Evolutionary conservation across 2,113 vertebrate species (phyloP), one percentile per base, ranked within the genome.

Genomic region (Myxocyprinus asiaticus): DNA sequence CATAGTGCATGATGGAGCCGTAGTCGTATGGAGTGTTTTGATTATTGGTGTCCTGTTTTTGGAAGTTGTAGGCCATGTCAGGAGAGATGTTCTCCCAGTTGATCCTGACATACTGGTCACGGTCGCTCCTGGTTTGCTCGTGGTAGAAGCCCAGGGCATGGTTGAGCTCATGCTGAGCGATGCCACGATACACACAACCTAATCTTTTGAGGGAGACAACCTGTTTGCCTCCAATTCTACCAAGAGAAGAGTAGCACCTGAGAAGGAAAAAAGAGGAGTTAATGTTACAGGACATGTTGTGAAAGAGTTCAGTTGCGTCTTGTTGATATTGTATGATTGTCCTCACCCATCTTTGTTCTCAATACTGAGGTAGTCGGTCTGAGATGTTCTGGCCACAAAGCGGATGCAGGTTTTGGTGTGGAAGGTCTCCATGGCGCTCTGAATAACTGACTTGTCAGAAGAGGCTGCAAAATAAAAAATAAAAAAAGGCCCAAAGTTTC

Each of bases 131-230:
- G 48, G 68, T 72, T 4, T 90, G 89, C 45, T 90, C 89, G 1
- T 90, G 87, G 51, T 88, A 67, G 53, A 89, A 88, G 44, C 88
- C 89, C 15, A 90, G 77, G 0, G 85, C 77, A 14, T 90, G 88
- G 7, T 86, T 77, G 15, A 90, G 62, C 59, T 90, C 88, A 42
- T 90, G 89, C 8, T 79, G 66, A 10, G 84, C 11, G 9, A 88
- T 47, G 9, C 82, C 81, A 5, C 67, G 22, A 61, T 74, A 76
- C 17, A 90, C 0, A 74, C 88, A 89, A 4, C 66, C 81, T 0
- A 0, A 0, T 6, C 0, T 75, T 2, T 58, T 58, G 33, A 90
- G 67, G 55, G 89, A 90, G 14, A 90, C 3, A 42, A 61, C 42
- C 85, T 90, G 87, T 12, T 17, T 47, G 42, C 86, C 84, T 7